Percentiles rank a stretch among this genome's conserved stretches.
phyloP scores from a whole-genome alignment of 2,888 invertebrate genomes.

The Clivina fossor region DNA sequence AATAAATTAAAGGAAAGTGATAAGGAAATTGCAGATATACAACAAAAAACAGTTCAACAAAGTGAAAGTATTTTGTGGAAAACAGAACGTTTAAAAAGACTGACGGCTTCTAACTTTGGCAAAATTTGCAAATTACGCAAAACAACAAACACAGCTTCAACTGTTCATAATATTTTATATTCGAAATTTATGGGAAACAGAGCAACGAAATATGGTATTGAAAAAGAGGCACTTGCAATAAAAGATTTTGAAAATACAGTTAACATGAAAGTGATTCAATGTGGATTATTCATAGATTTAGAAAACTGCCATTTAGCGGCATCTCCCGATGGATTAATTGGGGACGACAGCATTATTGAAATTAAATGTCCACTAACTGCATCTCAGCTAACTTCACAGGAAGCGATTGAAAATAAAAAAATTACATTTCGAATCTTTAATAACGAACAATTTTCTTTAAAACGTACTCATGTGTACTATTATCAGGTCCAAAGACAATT shows the following conservation, averaged over 20 bases:
- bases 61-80: constrained; percentile 25
- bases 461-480: no score
- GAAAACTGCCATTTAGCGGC: constrained; percentile 38
- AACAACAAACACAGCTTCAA: constrained; percentile 28
- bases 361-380: constrained; percentile 39
- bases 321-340: constrained; percentile 40
- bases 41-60: no score
- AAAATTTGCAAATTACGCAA: constrained; percentile 31
- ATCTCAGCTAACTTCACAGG: constrained; percentile 30
- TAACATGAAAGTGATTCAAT: constrained; percentile 32
- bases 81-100: constrained; percentile 18
- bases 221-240: constrained; percentile 35
- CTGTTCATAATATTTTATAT: constrained; percentile 35
- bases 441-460: no score
- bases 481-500: no score
- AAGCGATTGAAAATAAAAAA: no score
- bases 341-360: constrained; percentile 39
- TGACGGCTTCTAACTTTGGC: constrained; percentile 38
- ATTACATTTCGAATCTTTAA: no score
- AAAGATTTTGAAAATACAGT: constrained; percentile 26
- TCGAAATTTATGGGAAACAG: constrained; percentile 27
- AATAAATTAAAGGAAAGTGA: no score
- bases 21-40: no score
- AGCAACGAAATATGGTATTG: constrained; percentile 35
- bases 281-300: constrained; percentile 42